Evolutionary conservation across 2,888 invertebrate species (phyloP).

Genomic region (Adela reaumurella): DNA sequence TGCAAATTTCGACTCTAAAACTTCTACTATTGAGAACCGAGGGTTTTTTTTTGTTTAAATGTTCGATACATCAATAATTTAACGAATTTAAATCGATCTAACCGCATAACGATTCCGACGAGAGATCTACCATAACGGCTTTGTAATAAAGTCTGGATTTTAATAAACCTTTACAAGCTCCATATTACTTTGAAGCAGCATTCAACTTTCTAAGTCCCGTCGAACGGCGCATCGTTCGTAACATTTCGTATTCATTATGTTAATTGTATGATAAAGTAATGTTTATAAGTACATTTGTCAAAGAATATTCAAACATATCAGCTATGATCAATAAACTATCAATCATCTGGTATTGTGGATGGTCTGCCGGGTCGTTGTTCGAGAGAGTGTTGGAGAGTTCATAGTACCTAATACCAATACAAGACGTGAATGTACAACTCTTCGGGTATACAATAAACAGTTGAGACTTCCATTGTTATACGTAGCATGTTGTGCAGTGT

Average conservation of each 20-base stretch:
- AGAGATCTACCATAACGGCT: too few species aligned
- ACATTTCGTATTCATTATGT: conserved; percentile 16
- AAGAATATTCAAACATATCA: conserved; percentile 14
- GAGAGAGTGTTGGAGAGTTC: background rate
- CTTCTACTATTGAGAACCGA: too few species aligned
- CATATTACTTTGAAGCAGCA: too few species aligned
- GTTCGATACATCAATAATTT: too few species aligned
- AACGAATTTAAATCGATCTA: too few species aligned
- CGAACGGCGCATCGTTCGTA: background rate
- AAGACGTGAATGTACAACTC: background rate
- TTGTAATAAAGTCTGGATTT: too few species aligned
- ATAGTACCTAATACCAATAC: too few species aligned
- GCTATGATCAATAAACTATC: conserved; percentile 13
- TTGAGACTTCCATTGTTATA: background rate
- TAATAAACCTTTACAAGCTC: too few species aligned
- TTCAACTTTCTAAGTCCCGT: background rate
- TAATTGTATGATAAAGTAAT: conserved; percentile 18
- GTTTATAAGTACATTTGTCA: conserved; percentile 19
- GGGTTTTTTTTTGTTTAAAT: too few species aligned
- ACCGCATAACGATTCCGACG: too few species aligned
- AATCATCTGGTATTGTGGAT: conserved; percentile 11
- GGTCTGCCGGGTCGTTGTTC: too few species aligned
- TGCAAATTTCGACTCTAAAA: background rate
- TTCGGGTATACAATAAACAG: background rate
- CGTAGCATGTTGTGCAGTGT: background rate